Evolutionary conservation across 2,797 vertebrate genomes (phyloP), one percentile per base, ranked within the genome.

Genomic region (Schizothorax lantsangensis): DNA sequence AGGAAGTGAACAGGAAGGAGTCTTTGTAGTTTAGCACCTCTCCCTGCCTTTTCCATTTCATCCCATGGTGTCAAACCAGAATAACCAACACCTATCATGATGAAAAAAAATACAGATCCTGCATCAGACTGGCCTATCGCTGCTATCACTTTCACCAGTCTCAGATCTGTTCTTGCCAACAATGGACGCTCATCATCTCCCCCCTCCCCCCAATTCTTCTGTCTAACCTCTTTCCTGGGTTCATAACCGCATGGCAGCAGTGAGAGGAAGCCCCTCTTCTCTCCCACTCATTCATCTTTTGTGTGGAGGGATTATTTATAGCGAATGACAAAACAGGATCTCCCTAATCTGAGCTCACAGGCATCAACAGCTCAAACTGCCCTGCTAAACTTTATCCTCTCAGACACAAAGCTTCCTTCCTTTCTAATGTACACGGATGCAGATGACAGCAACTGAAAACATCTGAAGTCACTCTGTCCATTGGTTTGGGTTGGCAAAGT

Each of bases 391-490:
- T n/a, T 64, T 71, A 88, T 87, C 85, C 54, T 85, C 21, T 26
- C 57, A 72, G 80, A 85, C 77, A 81, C 66, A 19, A 86, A 69
- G 82, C 79, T 90, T 88, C 87, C 87, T 90, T 90, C 83, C 85
- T 69, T 72, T 54, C 23, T 68, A 82, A 83, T 88, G 59, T 87
- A 86, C 59, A 85, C 30, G 23, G 71, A 79, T 7, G 26, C 49
- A 66, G 59, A 88, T 40, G 49, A 83, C 40, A 88, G 45, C 78
- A 77, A 68, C 64, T 82, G 71, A 84, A 88, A 85, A 81, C 49
- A 84, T 71, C 64, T 64, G 23, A 81, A 84, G 15, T 66, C 14
- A 45, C 68, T 59, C 73, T 36, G 84, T 68, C 54, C 21, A 79
- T 26, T 43, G 43, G 57, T 74, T 68, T 62, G 43, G n/a, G 21